phyloP scores from a whole-genome alignment of 1,140 invertebrate genomes.

The Parapsyche elsis region DNA sequence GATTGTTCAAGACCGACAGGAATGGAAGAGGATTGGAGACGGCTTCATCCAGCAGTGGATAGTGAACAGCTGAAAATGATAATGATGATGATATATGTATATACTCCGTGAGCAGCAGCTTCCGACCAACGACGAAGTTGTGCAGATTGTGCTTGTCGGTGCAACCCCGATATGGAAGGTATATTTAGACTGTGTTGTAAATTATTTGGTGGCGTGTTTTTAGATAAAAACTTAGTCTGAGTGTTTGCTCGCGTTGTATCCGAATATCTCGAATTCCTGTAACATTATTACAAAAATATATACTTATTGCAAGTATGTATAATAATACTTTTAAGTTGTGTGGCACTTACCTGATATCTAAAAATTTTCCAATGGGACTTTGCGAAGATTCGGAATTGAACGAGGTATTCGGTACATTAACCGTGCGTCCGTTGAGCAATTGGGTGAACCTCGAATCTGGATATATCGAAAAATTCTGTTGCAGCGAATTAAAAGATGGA shows the following conservation, averaged over 20 bases:
- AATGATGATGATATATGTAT: too few relatives aligned
- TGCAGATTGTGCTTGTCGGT: background rate
- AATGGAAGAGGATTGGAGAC: too few relatives aligned
- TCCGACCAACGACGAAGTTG: slow-evolving; percentile 49
- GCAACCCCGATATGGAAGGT: background rate
- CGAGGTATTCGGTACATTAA: background rate
- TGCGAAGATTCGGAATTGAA: background rate
- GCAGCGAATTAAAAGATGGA: background rate
- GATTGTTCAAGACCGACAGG: too few relatives aligned
- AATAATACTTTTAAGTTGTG: background rate
- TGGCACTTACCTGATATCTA: background rate
- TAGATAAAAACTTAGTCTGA: background rate
- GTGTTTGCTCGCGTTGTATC: background rate
- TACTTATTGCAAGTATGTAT: background rate
- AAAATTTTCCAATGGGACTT: background rate
- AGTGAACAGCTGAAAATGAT: too few relatives aligned
- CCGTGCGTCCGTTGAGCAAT: background rate
- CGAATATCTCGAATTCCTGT: background rate
- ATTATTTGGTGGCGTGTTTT: background rate
- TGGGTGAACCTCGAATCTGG: background rate
- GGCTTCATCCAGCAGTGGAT: too few relatives aligned
- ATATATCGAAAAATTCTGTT: background rate
- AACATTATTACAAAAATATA: too few relatives aligned
- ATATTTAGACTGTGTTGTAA: background rate
- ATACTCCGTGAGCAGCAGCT: slow-evolving; percentile 46